phyloP scores from a whole-genome alignment of 2,113 vertebrate species.

The Illadopsis cleaveri region DNA sequence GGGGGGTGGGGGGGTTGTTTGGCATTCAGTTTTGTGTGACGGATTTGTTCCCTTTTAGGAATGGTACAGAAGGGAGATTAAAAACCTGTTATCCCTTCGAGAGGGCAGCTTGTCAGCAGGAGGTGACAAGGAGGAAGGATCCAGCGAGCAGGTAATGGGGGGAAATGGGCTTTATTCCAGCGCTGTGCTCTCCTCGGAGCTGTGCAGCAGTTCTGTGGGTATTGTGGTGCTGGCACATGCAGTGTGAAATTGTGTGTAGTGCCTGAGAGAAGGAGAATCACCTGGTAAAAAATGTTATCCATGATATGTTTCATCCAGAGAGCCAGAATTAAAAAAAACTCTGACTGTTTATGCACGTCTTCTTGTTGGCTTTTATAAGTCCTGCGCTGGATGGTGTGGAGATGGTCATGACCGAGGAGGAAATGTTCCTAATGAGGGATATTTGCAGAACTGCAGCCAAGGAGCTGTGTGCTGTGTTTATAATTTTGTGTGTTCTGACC shows the following conservation, averaged over 20 bases:
- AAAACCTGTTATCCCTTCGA: conserved; percentile 51
- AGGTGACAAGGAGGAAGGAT: conserved; percentile 12
- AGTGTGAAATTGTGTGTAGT: neutral
- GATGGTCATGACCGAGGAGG: neutral
- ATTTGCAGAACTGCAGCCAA: neutral
- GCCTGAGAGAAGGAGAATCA: neutral
- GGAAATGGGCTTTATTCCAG: neutral
- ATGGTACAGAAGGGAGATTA: conserved; percentile 74
- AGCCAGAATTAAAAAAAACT: neutral
- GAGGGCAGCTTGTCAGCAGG: conserved; percentile 41
- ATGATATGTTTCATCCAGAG: neutral
- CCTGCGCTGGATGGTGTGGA: neutral
- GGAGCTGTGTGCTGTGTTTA: neutral
- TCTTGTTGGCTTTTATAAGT: neutral
- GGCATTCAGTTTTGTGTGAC: neutral
- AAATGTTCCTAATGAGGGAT: conserved; percentile 33
- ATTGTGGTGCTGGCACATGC: neutral
- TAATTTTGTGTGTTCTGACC: conserved; percentile 74
- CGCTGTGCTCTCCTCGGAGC: neutral
- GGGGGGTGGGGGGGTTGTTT: neutral
- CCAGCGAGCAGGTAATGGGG: conserved; percentile 72
- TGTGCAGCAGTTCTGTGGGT: neutral
- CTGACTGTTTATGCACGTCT: neutral
- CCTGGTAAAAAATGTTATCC: neutral
- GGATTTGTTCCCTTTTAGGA: conserved; percentile 71